Conservation (phyloP, 92 coral and sea anemone genomes). For the Bergia puertoricense region DNA sequence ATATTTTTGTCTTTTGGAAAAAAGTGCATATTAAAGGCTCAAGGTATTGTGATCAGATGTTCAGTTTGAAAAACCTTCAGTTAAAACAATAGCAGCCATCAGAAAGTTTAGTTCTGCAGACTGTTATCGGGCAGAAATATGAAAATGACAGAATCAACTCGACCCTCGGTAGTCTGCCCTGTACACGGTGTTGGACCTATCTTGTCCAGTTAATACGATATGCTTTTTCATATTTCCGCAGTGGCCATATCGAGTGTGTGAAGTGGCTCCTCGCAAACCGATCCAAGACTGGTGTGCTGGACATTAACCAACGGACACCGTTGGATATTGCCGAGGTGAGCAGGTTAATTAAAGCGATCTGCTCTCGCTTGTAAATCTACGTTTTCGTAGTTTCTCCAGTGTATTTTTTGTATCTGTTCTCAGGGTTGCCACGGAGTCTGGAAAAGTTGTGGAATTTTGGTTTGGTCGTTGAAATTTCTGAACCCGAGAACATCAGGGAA, state of each 20-base stretch:
- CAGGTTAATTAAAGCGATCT: neutral
- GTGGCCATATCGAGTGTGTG: constrained; percentile 67
- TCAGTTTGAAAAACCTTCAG: no score
- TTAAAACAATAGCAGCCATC: no score
- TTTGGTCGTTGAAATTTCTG: neutral
- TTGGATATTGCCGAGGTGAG: constrained; percentile 56
- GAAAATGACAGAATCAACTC: neutral
- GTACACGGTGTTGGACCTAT: neutral
- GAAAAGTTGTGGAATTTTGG: no score
- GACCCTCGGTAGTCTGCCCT: neutral
- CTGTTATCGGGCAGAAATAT: no score
- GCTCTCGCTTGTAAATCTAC: neutral
- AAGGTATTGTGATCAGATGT: no score
- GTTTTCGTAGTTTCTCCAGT: neutral
- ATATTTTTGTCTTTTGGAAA: no score
- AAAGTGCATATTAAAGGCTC: no score
- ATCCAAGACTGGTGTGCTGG: constrained; percentile 46
- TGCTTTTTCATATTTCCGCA: neutral
- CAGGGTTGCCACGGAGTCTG: neutral
- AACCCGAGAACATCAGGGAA: neutral
- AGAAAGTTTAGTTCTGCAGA: no score
- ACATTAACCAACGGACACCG: constrained; percentile 57
- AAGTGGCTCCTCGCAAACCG: constrained; percentile 67
- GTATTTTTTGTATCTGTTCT: no score
- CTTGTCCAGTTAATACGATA: neutral